Percentiles rank a stretch among this genome's conserved stretches.
These are phyloP conservation scores for Operophtera brumata DNA, from an alignment of 2,888 invertebrate genomes.

Conservation along the genomic window DNA sequence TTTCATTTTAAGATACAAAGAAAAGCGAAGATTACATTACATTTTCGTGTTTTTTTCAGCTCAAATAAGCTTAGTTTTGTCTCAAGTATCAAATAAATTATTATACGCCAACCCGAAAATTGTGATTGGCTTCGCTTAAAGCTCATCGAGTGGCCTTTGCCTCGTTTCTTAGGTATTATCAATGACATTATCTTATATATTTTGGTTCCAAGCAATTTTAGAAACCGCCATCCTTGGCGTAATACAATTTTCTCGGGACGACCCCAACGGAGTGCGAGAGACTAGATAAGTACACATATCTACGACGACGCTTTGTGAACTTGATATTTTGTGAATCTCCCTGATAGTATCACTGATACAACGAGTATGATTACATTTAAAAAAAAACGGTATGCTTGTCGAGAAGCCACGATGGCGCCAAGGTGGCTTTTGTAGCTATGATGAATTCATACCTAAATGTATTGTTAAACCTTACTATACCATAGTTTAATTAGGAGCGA, in stretches of 20 bases:
- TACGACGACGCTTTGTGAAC: conserved; percentile 47
- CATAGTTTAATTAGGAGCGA: too few species aligned
- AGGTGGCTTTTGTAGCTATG: too few species aligned
- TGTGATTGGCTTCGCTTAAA: conserved; percentile 24
- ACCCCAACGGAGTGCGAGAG: conserved; percentile 48
- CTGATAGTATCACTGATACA: too few species aligned
- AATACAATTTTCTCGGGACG: conserved; percentile 57
- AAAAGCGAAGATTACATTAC: not conserved
- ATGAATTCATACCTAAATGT: too few species aligned
- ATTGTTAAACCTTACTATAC: too few species aligned
- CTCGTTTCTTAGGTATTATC: conserved; percentile 45
- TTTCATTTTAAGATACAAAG: too few species aligned
- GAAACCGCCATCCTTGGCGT: conserved; percentile 47
- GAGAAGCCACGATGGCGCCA: too few species aligned
- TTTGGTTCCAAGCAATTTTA: conserved; percentile 58
- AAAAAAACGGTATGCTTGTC: too few species aligned
- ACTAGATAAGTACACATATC: conserved; percentile 33
- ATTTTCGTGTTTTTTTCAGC: not conserved
- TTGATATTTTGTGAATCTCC: too few species aligned
- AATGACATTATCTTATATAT: conserved; percentile 55
- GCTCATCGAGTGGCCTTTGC: conserved; percentile 39
- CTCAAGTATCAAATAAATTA: not conserved
- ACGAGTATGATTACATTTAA: too few species aligned
- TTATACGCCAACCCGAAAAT: conserved; percentile 3
- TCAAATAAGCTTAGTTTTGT: conserved; percentile 2